Conservation (phyloP, 2,797 vertebrate species). For the Myotis planiceps region DNA sequence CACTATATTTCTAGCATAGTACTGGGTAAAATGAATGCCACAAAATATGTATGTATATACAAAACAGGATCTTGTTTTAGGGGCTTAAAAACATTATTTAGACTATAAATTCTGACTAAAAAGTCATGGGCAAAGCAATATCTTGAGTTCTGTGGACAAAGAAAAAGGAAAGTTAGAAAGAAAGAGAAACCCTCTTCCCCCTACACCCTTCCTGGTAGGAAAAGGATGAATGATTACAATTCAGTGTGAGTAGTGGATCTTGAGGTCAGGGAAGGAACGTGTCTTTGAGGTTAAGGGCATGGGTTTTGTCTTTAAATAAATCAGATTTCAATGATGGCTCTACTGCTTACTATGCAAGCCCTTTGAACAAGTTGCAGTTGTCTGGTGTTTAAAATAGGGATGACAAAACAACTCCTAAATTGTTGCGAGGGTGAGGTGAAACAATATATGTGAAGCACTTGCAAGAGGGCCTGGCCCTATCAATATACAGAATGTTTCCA, state of each 20-base stretch:
- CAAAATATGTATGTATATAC: not conserved
- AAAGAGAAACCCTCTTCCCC: not conserved
- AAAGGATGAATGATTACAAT: not conserved
- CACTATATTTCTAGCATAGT: not conserved
- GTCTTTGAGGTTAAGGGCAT: not conserved
- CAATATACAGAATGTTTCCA: not conserved
- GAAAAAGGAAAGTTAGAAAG: not conserved
- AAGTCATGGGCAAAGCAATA: not conserved
- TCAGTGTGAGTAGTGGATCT: not conserved
- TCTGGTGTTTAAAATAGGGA: not conserved
- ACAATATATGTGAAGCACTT: not conserved
- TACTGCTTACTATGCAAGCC: not conserved
- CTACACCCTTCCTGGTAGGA: not conserved
- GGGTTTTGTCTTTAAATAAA: conserved; percentile 7
- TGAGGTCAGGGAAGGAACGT: not conserved
- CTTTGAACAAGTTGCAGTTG: not conserved
- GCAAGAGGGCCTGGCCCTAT: not conserved
- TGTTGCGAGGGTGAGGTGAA: not conserved
- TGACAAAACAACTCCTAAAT: not conserved
- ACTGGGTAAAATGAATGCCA: not conserved
- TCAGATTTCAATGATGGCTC: not conserved
- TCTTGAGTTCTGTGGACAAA: not conserved
- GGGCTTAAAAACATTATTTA: not conserved
- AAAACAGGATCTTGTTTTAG: not conserved
- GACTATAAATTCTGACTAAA: not conserved